A percentile compares a stretch with the other conserved stretches of the same genome.
Conservation (phyloP, 2,797 vertebrate genomes). For the Arremon brunneinucha region DNA sequence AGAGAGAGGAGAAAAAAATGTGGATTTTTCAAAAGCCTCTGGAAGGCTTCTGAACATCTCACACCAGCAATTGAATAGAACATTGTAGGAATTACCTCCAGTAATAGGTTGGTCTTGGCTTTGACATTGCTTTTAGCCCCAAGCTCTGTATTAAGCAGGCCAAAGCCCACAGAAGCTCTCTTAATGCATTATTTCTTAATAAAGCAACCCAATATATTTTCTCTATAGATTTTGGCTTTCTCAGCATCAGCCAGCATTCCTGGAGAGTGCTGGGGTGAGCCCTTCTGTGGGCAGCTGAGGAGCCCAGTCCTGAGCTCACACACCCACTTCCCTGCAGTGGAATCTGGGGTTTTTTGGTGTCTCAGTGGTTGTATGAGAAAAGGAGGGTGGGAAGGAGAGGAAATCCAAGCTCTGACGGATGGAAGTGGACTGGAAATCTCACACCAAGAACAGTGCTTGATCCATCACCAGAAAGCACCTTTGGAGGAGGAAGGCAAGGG, state of each 20-base stretch:
- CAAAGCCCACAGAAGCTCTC: neutral
- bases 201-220: neutral
- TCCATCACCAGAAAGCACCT: neutral
- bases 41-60: neutral
- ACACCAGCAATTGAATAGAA: neutral
- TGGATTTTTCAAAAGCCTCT: neutral
- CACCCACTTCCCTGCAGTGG: rapidly evolving
- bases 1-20: neutral
- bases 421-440: neutral
- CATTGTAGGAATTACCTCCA: slow-evolving; percentile 18
- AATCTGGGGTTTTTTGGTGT: neutral
- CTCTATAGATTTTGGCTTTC: neutral
- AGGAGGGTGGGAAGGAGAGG: neutral
- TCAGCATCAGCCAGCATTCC: rapidly evolving
- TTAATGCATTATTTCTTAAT: neutral
- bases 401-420: neutral
- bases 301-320: neutral
- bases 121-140: slow-evolving; percentile 13
- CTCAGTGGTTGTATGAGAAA: neutral
- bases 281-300: neutral
- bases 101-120: neutral
- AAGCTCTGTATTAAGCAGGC: neutral
- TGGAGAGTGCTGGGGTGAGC: neutral
- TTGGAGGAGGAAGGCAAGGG: neutral
- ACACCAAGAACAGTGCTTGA: rapidly evolving